Evolutionary conservation across 2,797 vertebrate species (phyloP).

Genomic region (Emydoidea blandingii): DNA sequence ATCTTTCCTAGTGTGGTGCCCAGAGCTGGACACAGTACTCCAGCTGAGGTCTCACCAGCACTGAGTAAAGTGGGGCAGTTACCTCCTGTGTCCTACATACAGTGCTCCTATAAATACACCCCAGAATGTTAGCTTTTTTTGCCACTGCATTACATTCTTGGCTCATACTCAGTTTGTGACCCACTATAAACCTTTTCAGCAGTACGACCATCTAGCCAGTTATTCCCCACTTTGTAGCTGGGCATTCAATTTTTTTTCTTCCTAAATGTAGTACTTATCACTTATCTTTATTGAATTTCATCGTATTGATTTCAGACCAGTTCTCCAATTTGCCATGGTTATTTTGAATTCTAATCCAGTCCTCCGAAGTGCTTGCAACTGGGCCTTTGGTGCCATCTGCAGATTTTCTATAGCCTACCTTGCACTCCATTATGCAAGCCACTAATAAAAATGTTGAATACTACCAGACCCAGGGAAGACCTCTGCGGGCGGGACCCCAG

Average conservation of each 20-base stretch:
- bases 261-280: too few species aligned
- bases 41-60: neutral
- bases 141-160: neutral
- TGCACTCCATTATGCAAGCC: neutral
- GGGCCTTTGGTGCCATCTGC: neutral
- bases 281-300: neutral
- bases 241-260: neutral
- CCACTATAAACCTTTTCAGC: neutral
- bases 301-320: neutral
- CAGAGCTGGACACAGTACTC: too few species aligned
- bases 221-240: neutral
- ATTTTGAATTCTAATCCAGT: neutral
- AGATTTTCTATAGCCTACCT: neutral
- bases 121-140: neutral
- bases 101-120: neutral
- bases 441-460: neutral
- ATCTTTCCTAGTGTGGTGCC: neutral
- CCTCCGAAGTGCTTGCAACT: neutral
- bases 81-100: neutral
- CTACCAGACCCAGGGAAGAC: neutral
- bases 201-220: neutral
- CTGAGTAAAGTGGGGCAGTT: neutral
- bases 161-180: neutral
- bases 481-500: neutral
- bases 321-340: neutral